Percentiles rank a stretch among this genome's conserved stretches.
Evolutionary conservation across 1,140 invertebrate genomes (phyloP).

Genomic region (Drosophila bifasciata): DNA sequence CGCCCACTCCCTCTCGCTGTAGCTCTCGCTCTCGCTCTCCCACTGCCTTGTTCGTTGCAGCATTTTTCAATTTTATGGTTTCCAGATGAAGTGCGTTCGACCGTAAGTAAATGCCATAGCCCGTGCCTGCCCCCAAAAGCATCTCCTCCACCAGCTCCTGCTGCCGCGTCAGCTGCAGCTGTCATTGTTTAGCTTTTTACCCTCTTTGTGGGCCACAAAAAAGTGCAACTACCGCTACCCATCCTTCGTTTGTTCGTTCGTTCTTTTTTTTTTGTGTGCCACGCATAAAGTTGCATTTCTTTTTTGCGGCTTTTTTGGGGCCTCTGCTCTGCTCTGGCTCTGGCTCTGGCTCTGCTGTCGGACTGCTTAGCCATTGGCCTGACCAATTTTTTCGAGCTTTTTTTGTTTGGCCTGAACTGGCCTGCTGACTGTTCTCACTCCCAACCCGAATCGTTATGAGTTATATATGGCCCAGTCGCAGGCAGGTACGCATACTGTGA

Average conservation of each 20-base stretch:
- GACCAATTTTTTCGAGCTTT: slow-evolving; percentile 38
- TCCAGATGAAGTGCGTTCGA: slow-evolving; percentile 80
- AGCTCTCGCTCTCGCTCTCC: slow-evolving; percentile 4
- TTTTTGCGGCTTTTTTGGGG: slow-evolving; percentile 26
- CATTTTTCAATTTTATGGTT: slow-evolving; percentile 81
- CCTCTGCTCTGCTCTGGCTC: too few relatives aligned
- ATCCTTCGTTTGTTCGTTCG: not conserved
- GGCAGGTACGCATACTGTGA: slow-evolving; percentile 2
- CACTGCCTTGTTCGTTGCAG: slow-evolving; percentile 58
- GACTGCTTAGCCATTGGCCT: slow-evolving; percentile 44
- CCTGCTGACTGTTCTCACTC: not conserved
- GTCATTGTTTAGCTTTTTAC: slow-evolving; percentile 78
- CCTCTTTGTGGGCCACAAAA: slow-evolving; percentile 39
- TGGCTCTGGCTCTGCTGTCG: too few relatives aligned
- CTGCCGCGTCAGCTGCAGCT: slow-evolving; percentile 72
- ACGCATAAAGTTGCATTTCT: slow-evolving; percentile 68
- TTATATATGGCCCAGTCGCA: slow-evolving; percentile 24
- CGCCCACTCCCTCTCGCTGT: slow-evolving; percentile 41
- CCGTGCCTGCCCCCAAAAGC: not conserved
- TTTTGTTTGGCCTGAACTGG: slow-evolving; percentile 22
- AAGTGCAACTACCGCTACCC: slow-evolving; percentile 14
- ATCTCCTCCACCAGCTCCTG: slow-evolving; percentile 1
- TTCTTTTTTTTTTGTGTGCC: slow-evolving; percentile 11
- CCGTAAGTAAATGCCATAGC: slow-evolving; percentile 70
- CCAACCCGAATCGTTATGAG: slow-evolving; percentile 44